Evolutionary conservation across 2,888 invertebrate genomes (phyloP).

Genomic region (Stenoptilia bipunctidactyla): DNA sequence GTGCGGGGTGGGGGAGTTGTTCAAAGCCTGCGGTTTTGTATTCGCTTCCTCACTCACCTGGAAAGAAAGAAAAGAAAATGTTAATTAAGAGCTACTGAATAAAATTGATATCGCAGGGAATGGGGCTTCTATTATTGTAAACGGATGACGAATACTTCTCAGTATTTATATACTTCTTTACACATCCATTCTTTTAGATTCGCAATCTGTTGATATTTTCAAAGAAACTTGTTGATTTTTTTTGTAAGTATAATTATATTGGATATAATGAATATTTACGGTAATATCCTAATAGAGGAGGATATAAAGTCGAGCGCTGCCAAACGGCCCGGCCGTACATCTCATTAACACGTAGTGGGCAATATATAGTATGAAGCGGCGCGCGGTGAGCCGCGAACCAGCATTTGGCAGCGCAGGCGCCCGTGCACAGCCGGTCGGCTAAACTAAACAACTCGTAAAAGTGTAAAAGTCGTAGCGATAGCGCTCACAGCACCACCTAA

Average conservation of each 20-base stretch:
- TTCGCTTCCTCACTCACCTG: conserved; percentile 65
- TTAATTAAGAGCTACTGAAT: conserved; percentile 68
- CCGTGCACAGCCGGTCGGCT: conserved; percentile 47
- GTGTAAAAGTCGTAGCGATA: conserved; percentile 70
- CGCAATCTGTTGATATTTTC: no score
- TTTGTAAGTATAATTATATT: no score
- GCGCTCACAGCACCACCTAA: conserved; percentile 54
- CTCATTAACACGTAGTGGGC: conserved; percentile 57
- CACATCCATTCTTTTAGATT: no score
- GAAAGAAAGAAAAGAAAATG: conserved; percentile 68
- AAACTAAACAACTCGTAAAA: conserved; percentile 71
- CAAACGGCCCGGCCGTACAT: conserved; percentile 46
- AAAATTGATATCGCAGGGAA: conserved; percentile 61
- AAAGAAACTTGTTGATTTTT: no score
- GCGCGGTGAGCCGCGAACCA: conserved; percentile 67
- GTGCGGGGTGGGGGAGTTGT: conserved; percentile 28
- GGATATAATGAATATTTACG: no score
- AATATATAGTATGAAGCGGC: conserved; percentile 48
- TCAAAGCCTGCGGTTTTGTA: conserved; percentile 56
- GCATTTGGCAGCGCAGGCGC: conserved; percentile 66
- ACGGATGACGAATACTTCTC: conserved; percentile 28
- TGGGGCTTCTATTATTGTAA: conserved; percentile 52
- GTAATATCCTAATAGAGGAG: conserved; percentile 14
- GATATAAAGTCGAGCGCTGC: conserved; percentile 7
- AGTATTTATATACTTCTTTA: conserved; percentile 19